Conservation (phyloP, 64 coral and sea anemone genomes). For the Stylophora pistillata region DNA sequence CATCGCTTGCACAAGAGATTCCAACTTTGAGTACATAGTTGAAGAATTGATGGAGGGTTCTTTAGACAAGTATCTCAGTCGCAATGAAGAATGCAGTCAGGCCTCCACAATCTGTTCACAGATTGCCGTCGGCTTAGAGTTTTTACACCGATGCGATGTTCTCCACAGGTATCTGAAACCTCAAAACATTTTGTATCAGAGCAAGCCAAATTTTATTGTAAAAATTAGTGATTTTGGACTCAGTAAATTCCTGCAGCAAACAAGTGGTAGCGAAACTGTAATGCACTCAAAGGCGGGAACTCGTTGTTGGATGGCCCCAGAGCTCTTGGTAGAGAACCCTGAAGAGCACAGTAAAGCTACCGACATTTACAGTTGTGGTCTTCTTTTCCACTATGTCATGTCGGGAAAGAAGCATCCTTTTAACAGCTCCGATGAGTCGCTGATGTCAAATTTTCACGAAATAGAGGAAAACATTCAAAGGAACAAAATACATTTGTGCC, state of each 20-base stretch:
- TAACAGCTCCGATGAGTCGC: background rate
- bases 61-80: constrained; percentile 47
- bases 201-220: constrained; percentile 38
- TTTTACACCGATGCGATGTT: constrained; percentile 50
- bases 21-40: constrained; percentile 53
- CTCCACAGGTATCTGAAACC: constrained; percentile 75
- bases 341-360: background rate
- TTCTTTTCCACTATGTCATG: constrained; percentile 34
- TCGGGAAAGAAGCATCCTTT: constrained; percentile 55
- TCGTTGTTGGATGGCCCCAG: constrained; percentile 39
- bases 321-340: background rate
- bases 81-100: background rate
- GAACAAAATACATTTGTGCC: background rate
- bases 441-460: background rate
- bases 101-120: background rate
- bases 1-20: constrained; percentile 36
- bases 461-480: background rate
- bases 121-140: constrained; percentile 20
- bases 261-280: background rate
- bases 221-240: constrained; percentile 82
- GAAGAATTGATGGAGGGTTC: constrained; percentile 77
- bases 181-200: constrained; percentile 74
- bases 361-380: constrained; percentile 34
- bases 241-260: constrained; percentile 27
- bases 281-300: constrained; percentile 19